These are phyloP conservation scores for Xanthorhoe designata DNA, from an alignment of 2,888 invertebrate species.

Conservation along the genomic window DNA sequence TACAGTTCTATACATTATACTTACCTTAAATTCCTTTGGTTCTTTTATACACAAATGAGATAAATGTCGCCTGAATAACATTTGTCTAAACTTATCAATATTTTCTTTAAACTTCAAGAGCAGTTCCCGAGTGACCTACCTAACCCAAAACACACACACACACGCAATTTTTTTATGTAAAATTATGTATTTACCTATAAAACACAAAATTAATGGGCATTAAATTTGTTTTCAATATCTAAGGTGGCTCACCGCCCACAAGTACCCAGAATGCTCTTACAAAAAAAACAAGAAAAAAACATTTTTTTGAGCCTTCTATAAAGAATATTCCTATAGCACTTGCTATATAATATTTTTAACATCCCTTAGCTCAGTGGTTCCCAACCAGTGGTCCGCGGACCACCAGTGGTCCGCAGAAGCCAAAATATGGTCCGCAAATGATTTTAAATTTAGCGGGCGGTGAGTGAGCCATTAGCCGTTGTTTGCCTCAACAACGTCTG, in stretches of 20 bases:
- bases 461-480: no score
- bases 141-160: constrained; percentile 35
- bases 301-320: neutral
- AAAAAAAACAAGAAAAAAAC: neutral
- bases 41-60: constrained; percentile 13
- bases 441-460: no score
- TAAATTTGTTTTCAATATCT: neutral
- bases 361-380: no score
- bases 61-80: constrained; percentile 11
- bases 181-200: constrained; percentile 9
- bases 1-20: constrained; percentile 58
- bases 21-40: constrained; percentile 13
- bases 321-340: neutral
- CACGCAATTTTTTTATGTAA: constrained; percentile 19
- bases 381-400: no score
- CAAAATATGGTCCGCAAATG: no score
- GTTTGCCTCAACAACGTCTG: no score
- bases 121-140: constrained; percentile 38
- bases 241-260: neutral
- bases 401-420: no score
- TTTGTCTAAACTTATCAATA: constrained; percentile 18
- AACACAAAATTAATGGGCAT: constrained; percentile 17
- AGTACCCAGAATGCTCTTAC: constrained; percentile 9
- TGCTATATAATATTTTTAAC: neutral
- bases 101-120: constrained; percentile 25